Evolutionary conservation across 2,888 invertebrate genomes (phyloP), one percentile per base, ranked within the genome.

Genomic region (Parasteatoda lunata): DNA sequence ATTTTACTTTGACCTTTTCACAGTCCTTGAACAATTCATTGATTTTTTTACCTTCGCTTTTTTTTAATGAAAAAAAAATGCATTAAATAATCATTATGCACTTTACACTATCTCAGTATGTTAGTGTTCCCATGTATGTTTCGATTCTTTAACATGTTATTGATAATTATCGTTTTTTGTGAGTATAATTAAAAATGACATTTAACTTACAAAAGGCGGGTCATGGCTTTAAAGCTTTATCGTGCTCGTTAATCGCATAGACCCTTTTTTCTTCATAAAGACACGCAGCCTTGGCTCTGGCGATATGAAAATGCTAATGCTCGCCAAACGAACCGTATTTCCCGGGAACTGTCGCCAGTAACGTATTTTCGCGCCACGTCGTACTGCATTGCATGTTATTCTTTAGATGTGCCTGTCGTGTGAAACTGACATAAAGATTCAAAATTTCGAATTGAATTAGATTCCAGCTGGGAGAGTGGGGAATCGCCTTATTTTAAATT

Each of bases 241-340:
- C 79, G 30, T 4, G 49, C 30, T 72, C 64, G 71, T 72, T 71
- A 65, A 79, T 79, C 79, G 48, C 2, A 64, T 59, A n/a, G 30
- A 30, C 30, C 30, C 30, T 30, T 30, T 30, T 30, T 30, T 30
- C 30, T 30, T 30, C 30, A 30, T 30, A 30, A 30, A 45, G 13
- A 51, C 48, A 15, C 47, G 47, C 48, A 69, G 59, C 79, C 79
- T 79, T 79, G 79, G 72, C 45, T 49, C 68, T 59, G 70, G 9
- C n/a, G n/a, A n/a, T 49, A 59, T 5, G 77, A 13, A 49, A 47
- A 73, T 73, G 70, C 47, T 78, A 54, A 78, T 78, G 78, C 48
- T 70, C 78, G 54, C 59, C 79, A 72, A 79, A 49, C 79, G 79
- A 65, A 79, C 79, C 79, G 79, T 79, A 72, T 79, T 72, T 79